These are phyloP conservation scores for Neotoxoptera formosana DNA, from an alignment of 1,140 invertebrate genomes.

Conservation along the genomic window DNA sequence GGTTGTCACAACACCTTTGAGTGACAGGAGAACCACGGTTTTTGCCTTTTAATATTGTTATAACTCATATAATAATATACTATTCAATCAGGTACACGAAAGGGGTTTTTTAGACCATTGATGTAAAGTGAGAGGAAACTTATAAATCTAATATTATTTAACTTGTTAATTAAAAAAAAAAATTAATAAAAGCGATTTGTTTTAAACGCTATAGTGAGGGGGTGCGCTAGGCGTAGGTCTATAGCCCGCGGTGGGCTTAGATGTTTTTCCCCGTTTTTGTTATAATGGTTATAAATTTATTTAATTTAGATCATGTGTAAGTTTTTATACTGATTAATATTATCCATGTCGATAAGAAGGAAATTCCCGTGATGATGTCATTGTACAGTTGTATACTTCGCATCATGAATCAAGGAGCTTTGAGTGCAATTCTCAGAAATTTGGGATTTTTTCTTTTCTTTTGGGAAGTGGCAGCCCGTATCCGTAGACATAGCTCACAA, in stretches of 20 bases:
- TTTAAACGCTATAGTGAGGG: too few relatives aligned
- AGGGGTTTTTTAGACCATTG: neutral
- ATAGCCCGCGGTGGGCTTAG: neutral
- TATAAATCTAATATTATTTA: neutral
- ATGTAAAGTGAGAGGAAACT: neutral
- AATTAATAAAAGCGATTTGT: neutral
- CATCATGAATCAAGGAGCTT: too few relatives aligned
- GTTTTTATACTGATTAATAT: too few relatives aligned
- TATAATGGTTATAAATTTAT: too few relatives aligned
- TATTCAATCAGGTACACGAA: neutral
- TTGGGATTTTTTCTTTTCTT: too few relatives aligned
- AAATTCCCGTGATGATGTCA: too few relatives aligned
- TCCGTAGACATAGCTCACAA: too few relatives aligned
- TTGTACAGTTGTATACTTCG: too few relatives aligned
- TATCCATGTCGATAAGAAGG: too few relatives aligned
- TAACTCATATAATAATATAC: neutral
- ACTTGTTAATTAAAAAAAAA: neutral
- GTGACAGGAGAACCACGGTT: neutral
- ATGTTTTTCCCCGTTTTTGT: neutral
- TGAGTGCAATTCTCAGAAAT: too few relatives aligned
- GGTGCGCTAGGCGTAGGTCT: neutral
- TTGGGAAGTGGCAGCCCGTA: too few relatives aligned
- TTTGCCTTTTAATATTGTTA: neutral
- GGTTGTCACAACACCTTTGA: neutral
- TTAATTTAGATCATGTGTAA: too few relatives aligned